Percentiles rank a stretch among this genome's conserved stretches.
Conservation (phyloP, 2,888 invertebrate genomes). For the Aromia moschata region DNA sequence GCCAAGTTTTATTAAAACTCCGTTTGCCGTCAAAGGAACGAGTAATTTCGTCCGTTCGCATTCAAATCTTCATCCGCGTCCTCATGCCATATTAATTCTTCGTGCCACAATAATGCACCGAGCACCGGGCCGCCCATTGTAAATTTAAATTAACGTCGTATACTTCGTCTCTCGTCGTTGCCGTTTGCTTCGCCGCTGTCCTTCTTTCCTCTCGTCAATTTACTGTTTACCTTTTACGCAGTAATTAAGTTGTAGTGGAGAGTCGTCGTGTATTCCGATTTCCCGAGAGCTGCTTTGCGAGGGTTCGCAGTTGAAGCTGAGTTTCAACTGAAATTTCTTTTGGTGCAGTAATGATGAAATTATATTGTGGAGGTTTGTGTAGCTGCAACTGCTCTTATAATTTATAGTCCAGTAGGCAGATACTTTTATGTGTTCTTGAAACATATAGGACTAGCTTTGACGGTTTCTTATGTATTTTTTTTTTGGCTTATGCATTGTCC, state of each 20-base stretch:
- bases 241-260: slow-evolving; percentile 3
- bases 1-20: too few relatives aligned
- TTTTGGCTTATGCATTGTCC: too few relatives aligned
- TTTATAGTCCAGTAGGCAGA: too few relatives aligned
- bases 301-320: too few relatives aligned
- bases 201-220: slow-evolving; percentile 18
- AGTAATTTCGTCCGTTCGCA: not conserved
- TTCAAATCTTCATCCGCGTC: not conserved
- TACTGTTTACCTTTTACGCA: not conserved
- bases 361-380: too few relatives aligned
- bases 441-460: too few relatives aligned
- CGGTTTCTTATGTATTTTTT: too few relatives aligned
- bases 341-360: too few relatives aligned
- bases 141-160: not conserved
- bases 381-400: too few relatives aligned
- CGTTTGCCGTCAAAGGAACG: not conserved
- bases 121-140: not conserved
- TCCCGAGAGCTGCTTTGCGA: slow-evolving; percentile 21
- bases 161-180: not conserved
- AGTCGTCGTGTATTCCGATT: slow-evolving; percentile 22
- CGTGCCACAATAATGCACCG: too few relatives aligned
- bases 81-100: not conserved
- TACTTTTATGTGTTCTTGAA: too few relatives aligned
- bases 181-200: slow-evolving; percentile 12
- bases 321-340: too few relatives aligned